phyloP scores from a whole-genome alignment of 2,797 vertebrate species.

The Enteromius afrohamiltoni region DNA sequence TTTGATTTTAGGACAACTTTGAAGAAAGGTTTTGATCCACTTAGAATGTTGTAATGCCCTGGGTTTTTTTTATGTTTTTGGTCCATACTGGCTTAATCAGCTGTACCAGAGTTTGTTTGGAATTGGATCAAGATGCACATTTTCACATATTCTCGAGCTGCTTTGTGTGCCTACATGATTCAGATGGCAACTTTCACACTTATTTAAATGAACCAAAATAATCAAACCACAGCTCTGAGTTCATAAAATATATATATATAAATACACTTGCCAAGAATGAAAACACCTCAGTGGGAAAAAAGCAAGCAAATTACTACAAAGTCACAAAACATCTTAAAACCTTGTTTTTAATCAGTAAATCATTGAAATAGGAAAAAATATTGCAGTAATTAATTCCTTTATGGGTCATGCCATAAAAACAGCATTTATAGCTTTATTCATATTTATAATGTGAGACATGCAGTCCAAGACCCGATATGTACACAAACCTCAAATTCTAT shows the following conservation, averaged over 20 bases:
- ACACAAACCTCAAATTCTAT: neutral
- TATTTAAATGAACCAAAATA: neutral
- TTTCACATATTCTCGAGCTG: neutral
- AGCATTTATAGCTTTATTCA: neutral
- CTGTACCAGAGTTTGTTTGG: neutral
- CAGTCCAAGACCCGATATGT: neutral
- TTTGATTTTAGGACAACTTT: no score
- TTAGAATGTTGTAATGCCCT: no score
- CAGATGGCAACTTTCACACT: neutral
- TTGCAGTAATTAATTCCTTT: neutral
- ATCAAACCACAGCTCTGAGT: no score
- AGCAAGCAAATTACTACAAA: neutral
- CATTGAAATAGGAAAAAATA: neutral
- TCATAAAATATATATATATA: no score
- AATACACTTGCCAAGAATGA: no score
- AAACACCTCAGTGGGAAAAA: neutral
- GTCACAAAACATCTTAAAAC: neutral
- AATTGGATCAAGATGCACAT: neutral
- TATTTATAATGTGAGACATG: neutral
- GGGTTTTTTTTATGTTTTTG: neutral
- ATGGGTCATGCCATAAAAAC: neutral
- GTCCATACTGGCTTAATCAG: neutral
- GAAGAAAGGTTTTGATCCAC: no score
- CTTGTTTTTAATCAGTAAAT: constrained; percentile 8
- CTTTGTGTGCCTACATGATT: neutral